These are phyloP conservation scores for Standfussiana lucernea DNA, from an alignment of 2,888 invertebrate genomes.

Conservation along the genomic window DNA sequence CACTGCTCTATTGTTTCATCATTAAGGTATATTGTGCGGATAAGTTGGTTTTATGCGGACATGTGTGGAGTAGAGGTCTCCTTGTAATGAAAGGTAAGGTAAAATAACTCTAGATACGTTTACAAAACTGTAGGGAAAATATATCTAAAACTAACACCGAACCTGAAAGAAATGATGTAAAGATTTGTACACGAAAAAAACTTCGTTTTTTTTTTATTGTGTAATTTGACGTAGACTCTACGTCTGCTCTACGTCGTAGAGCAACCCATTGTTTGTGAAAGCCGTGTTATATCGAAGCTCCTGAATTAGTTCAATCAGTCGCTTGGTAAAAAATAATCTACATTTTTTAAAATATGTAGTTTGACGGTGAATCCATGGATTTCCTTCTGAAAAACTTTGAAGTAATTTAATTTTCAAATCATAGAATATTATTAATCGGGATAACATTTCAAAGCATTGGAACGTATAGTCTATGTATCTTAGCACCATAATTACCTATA, in stretches of 20 bases:
- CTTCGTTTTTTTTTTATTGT: not conserved
- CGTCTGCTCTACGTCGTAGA: no score
- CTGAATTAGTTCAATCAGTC: not conserved
- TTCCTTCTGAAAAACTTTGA: not conserved
- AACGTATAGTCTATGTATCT: constrained; percentile 28
- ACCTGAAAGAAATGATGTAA: not conserved
- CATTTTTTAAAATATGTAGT: not conserved
- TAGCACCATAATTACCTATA: constrained; percentile 39
- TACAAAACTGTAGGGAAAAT: not conserved
- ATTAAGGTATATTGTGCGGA: constrained; percentile 48
- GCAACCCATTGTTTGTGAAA: not conserved
- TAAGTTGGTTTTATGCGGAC: constrained; percentile 46
- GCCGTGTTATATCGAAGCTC: not conserved
- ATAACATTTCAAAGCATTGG: constrained; percentile 5
- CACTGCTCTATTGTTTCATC: constrained; percentile 54
- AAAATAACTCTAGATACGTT: not conserved
- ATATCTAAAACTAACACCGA: not conserved
- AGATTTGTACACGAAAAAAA: not conserved
- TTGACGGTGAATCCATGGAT: not conserved
- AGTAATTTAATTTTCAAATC: not conserved
- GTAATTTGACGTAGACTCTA: no score
- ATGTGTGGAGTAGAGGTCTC: constrained; percentile 1
- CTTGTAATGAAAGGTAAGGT: not conserved
- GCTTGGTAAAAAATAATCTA: not conserved
- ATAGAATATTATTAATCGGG: not conserved